A percentile compares a stretch with the other conserved stretches of the same genome.
Evolutionary conservation across 1,140 invertebrate genomes (phyloP).

Genomic region (Camponotus pennsylvanicus): DNA sequence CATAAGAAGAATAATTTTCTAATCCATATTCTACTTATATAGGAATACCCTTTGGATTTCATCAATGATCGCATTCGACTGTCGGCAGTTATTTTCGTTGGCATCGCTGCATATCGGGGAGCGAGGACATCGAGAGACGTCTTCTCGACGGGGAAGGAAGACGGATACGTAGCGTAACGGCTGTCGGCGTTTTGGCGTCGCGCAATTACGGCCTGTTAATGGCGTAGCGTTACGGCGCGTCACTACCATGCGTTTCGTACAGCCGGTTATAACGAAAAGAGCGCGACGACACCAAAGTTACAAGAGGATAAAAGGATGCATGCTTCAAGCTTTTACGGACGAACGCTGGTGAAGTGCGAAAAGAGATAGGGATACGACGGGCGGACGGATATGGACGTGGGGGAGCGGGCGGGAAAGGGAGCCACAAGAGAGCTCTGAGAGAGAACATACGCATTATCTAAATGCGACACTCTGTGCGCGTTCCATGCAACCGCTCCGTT

Average conservation of each 20-base stretch:
- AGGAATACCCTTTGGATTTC: not conserved
- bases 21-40: too few relatives aligned
- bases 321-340: slow-evolving; percentile 82
- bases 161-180: not conserved
- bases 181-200: slow-evolving; percentile 61
- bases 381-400: slow-evolving; percentile 25
- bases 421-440: slow-evolving; percentile 41
- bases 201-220: slow-evolving; percentile 80
- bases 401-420: slow-evolving; percentile 19
- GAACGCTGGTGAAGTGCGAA: slow-evolving; percentile 69
- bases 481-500: slow-evolving; percentile 60
- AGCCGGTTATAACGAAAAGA: slow-evolving; percentile 70
- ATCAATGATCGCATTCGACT: not conserved
- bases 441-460: slow-evolving; percentile 83
- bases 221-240: slow-evolving; percentile 70
- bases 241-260: slow-evolving; percentile 39
- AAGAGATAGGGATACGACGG: slow-evolving; percentile 64
- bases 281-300: slow-evolving; percentile 80
- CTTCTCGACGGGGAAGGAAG: slow-evolving; percentile 37
- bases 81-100: slow-evolving; percentile 2
- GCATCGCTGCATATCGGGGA: not conserved
- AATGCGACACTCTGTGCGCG: slow-evolving; percentile 82
- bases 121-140: not conserved
- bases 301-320: slow-evolving; percentile 86
- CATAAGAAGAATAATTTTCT: too few relatives aligned